These are phyloP conservation scores for Myotis vivesi DNA, from an alignment of 2,797 vertebrate genomes.

Conservation along the genomic window DNA sequence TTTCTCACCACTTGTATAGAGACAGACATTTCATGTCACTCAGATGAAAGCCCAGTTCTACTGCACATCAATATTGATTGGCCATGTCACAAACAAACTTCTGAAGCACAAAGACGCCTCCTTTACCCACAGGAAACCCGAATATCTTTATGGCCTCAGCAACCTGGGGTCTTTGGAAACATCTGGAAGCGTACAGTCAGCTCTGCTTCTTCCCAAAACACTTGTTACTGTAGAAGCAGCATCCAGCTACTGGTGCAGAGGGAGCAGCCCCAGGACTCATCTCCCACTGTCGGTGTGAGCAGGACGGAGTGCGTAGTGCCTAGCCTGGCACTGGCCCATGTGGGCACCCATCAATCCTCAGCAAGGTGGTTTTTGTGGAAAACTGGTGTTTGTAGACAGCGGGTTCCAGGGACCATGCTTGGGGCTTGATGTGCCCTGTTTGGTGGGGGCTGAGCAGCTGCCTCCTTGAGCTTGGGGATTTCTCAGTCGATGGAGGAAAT, in stretches of 20 bases:
- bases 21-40: not conserved
- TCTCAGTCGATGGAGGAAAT: conserved; percentile 30
- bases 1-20: not conserved
- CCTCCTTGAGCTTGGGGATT: conserved; percentile 35
- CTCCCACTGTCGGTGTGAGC: not conserved
- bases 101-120: not conserved
- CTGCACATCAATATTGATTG: not conserved
- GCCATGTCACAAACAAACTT: not conserved
- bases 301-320: rapidly evolving
- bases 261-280: not conserved
- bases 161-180: conserved; percentile 4
- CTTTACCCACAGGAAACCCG: not conserved
- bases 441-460: conserved; percentile 26
- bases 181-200: not conserved
- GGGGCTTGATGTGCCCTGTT: not conserved
- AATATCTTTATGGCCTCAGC: not conserved
- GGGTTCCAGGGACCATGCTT: not conserved
- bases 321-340: rapidly evolving
- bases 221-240: not conserved
- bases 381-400: not conserved
- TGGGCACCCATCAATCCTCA: not conserved
- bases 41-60: not conserved
- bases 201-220: not conserved
- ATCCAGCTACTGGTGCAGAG: not conserved
- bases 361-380: not conserved